Percentiles rank a stretch among this genome's conserved stretches.
Conservation (phyloP, 1,140 invertebrate genomes). For the Oreohelix idahoensis region DNA sequence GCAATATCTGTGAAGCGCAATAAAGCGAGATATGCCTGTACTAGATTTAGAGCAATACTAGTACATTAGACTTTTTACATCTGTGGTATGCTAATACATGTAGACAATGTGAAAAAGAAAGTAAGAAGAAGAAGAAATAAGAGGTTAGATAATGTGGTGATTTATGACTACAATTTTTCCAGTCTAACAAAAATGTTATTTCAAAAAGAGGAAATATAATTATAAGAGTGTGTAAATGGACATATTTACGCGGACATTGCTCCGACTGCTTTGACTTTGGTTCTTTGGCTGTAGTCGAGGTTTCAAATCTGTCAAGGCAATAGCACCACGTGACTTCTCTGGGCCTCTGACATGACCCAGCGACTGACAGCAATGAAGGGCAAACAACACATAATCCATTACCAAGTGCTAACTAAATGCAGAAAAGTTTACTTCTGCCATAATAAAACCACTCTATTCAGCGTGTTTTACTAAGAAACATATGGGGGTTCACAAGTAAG, state of each 20-base stretch:
- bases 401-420: background rate
- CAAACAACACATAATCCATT: conserved; percentile 4
- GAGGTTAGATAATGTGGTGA: too few relatives aligned
- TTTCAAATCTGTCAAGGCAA: background rate
- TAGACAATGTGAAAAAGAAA: too few relatives aligned
- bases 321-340: background rate
- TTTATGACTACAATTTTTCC: too few relatives aligned
- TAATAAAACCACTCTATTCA: background rate
- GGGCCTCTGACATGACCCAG: background rate
- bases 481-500: too few relatives aligned
- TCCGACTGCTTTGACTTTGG: background rate
- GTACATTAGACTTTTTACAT: too few relatives aligned
- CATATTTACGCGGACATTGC: background rate
- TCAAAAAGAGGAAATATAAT: background rate
- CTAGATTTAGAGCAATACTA: too few relatives aligned
- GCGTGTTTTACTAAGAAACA: background rate
- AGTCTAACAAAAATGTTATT: too few relatives aligned
- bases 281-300: background rate
- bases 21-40: too few relatives aligned
- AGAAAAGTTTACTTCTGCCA: background rate
- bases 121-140: too few relatives aligned
- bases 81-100: too few relatives aligned
- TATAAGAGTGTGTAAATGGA: background rate
- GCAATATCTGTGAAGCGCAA: too few relatives aligned
- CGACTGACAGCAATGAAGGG: background rate